Percentiles rank a stretch among this genome's conserved stretches.
These are phyloP conservation scores for Polydrusus tereticollis DNA, from an alignment of 2,888 invertebrate genomes.

Conservation along the genomic window DNA sequence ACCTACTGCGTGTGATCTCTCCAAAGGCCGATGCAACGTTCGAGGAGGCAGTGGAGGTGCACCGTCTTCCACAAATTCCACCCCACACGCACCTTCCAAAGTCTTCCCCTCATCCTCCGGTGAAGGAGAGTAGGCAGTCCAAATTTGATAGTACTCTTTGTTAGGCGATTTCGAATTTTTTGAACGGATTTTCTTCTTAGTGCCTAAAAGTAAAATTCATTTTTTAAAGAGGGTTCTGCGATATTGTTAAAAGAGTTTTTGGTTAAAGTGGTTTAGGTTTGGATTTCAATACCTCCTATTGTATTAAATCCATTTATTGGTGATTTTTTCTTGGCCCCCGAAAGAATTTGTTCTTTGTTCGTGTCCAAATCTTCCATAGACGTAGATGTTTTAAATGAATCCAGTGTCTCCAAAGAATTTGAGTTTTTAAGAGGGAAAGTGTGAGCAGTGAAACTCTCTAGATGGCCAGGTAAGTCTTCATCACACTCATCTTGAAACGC, in stretches of 20 bases:
- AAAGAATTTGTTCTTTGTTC: constrained; percentile 55
- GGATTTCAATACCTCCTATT: constrained; percentile 34
- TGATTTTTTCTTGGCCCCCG: constrained; percentile 65
- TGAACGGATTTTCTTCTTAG: constrained; percentile 76
- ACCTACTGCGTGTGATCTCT: constrained; percentile 68
- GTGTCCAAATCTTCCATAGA: constrained; percentile 62
- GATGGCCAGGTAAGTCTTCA: constrained; percentile 19
- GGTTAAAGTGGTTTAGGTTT: no score
- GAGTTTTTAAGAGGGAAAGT: constrained; percentile 38
- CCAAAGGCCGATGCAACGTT: constrained; percentile 80
- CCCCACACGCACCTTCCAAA: constrained; percentile 52
- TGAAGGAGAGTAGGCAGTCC: constrained; percentile 72
- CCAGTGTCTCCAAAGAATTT: constrained; percentile 47
- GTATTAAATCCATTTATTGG: constrained; percentile 59
- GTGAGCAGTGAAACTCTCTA: constrained; percentile 5
- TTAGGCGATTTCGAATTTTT: constrained; percentile 65
- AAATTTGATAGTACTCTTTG: constrained; percentile 74
- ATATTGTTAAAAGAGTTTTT: no score
- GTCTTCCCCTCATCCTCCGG: constrained; percentile 54
- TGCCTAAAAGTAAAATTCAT: constrained; percentile 63
- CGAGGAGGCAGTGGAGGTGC: constrained; percentile 82
- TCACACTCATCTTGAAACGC: constrained; percentile 56
- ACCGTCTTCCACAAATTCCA: constrained; percentile 55
- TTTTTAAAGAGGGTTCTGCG: neutral
- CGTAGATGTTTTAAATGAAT: constrained; percentile 52